These are phyloP conservation scores for Tamias sibiricus DNA, from an alignment of 2,113 vertebrate genomes.

Conservation along the genomic window DNA sequence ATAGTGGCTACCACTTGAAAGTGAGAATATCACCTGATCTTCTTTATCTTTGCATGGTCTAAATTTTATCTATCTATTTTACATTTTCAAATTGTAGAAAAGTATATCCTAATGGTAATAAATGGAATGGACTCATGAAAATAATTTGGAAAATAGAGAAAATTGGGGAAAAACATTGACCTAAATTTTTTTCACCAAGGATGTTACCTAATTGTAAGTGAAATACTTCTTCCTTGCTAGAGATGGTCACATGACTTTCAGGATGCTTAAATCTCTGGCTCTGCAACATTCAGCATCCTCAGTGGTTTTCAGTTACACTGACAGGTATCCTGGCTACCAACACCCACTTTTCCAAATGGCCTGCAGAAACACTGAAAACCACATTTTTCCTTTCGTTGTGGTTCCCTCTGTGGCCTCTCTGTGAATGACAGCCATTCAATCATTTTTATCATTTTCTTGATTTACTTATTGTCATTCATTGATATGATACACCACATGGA, in stretches of 20 bases:
- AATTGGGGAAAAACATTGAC: not conserved
- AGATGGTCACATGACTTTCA: not conserved
- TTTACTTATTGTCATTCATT: not conserved
- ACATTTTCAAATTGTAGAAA: not conserved
- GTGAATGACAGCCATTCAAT: not conserved
- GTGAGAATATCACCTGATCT: too few relatives aligned
- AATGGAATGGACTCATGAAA: not conserved
- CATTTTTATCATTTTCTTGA: not conserved
- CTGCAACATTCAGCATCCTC: accelerated
- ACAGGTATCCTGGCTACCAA: too few relatives aligned
- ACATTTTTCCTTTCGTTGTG: not conserved
- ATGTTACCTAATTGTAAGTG: too few relatives aligned
- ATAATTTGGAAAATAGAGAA: not conserved
- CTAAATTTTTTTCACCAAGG: not conserved
- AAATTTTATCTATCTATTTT: not conserved
- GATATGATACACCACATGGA: not conserved
- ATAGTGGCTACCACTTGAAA: not conserved
- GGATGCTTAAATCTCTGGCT: not conserved
- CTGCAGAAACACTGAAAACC: not conserved
- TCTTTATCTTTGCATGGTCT: not conserved
- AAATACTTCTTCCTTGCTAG: not conserved
- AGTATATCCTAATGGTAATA: not conserved
- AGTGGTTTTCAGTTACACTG: not conserved
- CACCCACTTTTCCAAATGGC: not conserved
- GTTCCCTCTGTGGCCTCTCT: too few relatives aligned